Conservation (phyloP, 2,113 vertebrate genomes). For the Tachysurus fulvidraco region DNA sequence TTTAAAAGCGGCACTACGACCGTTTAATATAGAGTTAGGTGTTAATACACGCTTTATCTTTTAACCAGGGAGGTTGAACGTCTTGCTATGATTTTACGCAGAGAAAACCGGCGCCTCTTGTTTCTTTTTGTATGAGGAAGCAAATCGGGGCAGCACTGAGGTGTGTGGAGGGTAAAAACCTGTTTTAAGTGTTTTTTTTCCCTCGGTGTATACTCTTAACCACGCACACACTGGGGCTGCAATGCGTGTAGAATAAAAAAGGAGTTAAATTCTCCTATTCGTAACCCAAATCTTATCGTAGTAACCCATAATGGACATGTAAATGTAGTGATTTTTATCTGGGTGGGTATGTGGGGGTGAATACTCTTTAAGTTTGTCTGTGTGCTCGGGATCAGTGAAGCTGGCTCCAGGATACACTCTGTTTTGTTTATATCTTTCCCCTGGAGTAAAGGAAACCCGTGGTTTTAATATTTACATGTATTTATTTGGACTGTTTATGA, state of each 20-base stretch:
- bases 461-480: neutral
- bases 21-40: neutral
- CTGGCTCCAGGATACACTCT: constrained; percentile 42
- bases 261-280: constrained; percentile 10
- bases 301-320: constrained; percentile 66
- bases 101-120: neutral
- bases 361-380: constrained; percentile 24
- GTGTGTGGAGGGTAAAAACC: too few relatives aligned
- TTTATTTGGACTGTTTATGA: neutral
- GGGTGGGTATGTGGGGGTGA: constrained; percentile 51
- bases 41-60: neutral
- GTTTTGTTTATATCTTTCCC: constrained; percentile 34
- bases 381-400: constrained; percentile 48
- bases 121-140: constrained; percentile 10
- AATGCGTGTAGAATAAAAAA: constrained; percentile 9
- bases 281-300: constrained; percentile 51
- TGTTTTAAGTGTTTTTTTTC: neutral
- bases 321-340: constrained; percentile 63
- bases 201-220: neutral
- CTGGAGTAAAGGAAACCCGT: constrained; percentile 55
- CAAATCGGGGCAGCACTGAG: too few relatives aligned
- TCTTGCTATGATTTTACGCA: neutral
- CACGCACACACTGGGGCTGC: neutral
- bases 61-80: neutral
- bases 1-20: neutral